Conservation (phyloP, 2,113 vertebrate genomes). For the Channa maculata region DNA sequence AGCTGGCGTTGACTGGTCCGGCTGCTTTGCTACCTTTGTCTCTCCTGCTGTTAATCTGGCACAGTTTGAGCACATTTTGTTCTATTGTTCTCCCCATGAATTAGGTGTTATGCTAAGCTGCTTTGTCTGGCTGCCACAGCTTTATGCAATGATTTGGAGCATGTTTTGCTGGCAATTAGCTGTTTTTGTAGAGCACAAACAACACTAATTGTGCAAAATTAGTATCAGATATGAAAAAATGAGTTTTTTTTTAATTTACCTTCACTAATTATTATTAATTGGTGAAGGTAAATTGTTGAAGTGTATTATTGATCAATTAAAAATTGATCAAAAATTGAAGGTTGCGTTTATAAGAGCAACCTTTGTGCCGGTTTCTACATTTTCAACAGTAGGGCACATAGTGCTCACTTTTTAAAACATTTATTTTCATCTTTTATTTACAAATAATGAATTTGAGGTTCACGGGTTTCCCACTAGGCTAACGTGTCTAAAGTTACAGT, state of each 20-base stretch:
- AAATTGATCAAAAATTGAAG: too few relatives aligned
- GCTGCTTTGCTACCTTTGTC: constrained; percentile 52
- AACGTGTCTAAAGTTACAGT: background rate
- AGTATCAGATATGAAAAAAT: background rate
- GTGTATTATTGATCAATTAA: background rate
- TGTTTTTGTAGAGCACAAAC: background rate
- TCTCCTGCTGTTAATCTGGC: constrained; percentile 62
- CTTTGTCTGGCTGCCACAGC: constrained; percentile 30
- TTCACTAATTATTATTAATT: background rate
- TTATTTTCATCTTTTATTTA: background rate
- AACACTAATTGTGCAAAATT: background rate
- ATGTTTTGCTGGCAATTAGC: constrained; percentile 13
- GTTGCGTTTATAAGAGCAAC: background rate
- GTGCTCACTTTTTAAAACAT: background rate
- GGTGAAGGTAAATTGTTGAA: background rate
- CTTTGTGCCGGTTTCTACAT: background rate
- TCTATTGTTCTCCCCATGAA: constrained; percentile 61
- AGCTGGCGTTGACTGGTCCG: constrained; percentile 41
- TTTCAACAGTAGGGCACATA: background rate
- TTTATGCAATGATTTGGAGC: constrained; percentile 46
- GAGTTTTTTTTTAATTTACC: background rate
- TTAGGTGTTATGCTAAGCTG: constrained; percentile 50
- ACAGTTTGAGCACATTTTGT: constrained; percentile 41
- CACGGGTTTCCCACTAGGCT: background rate
- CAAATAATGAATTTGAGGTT: background rate